Percentiles rank a stretch among this genome's conserved stretches.
These are phyloP conservation scores for Orientallactaga sibirica DNA, from an alignment of 2,797 vertebrate species.

Conservation along the genomic window DNA sequence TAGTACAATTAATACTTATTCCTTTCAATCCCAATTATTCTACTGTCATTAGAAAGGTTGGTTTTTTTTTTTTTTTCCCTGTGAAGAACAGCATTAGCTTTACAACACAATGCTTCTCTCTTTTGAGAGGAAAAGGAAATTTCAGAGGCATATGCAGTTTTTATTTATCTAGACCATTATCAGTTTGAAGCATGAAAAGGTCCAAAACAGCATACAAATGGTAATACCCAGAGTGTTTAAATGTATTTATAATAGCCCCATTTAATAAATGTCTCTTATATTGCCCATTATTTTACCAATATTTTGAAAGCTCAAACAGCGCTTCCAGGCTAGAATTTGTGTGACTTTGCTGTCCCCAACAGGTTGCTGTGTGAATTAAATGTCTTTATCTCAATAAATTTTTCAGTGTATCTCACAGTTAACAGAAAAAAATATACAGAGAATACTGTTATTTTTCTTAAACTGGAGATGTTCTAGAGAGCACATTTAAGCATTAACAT, in stretches of 20 bases:
- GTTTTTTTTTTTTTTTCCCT: neutral
- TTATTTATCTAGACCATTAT: conserved; percentile 79
- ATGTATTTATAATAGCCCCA: conserved; percentile 87
- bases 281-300: conserved; percentile 84
- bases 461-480: conserved; percentile 76
- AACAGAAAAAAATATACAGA: conserved; percentile 76
- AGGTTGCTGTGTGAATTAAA: conserved; percentile 87
- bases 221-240: conserved; percentile 85
- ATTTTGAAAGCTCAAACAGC: conserved; percentile 75
- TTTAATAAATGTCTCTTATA: conserved; percentile 88
- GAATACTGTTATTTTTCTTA: conserved; percentile 74
- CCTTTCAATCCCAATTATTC: conserved; percentile 9
- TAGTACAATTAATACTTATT: conserved; percentile 37
- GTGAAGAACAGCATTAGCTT: conserved; percentile 39
- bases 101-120: conserved; percentile 58
- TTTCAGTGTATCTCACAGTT: conserved; percentile 67
- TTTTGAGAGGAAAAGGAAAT: conserved; percentile 69
- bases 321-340: conserved; percentile 70
- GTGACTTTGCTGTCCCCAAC: conserved; percentile 90
- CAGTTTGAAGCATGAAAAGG: conserved; percentile 79
- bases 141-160: conserved; percentile 70
- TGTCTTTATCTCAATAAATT: conserved; percentile 59
- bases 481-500: conserved; percentile 86
- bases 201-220: conserved; percentile 83
- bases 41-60: neutral